Conservation (phyloP, 1,140 invertebrate genomes). For the Argopecten irradians region DNA sequence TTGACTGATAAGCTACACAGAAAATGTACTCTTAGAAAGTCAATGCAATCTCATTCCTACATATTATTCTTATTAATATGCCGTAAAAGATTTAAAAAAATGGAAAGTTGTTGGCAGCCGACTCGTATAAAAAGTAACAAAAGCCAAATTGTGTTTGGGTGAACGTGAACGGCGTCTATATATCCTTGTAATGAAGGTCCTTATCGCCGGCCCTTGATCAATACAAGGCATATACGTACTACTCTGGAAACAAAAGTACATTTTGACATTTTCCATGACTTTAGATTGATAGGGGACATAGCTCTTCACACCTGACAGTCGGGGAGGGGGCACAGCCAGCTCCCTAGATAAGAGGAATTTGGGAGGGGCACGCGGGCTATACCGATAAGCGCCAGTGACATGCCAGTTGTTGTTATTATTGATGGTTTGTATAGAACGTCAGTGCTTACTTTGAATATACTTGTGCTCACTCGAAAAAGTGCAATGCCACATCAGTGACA, state of each 20-base stretch:
- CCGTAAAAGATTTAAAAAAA: not conserved
- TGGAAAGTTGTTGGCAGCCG: not conserved
- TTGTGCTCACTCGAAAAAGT: not conserved
- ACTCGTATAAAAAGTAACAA: not conserved
- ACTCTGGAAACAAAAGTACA: not conserved
- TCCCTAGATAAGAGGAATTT: not conserved
- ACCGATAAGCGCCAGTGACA: not conserved
- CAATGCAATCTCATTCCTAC: not conserved
- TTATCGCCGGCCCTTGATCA: not conserved
- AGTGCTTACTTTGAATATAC: not conserved
- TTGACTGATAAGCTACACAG: too few species aligned
- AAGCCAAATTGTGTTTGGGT: not conserved
- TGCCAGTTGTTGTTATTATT: not conserved
- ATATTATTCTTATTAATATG: not conserved
- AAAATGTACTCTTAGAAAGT: not conserved
- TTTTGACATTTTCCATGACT: not conserved
- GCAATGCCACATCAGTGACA: not conserved
- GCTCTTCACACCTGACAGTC: not conserved
- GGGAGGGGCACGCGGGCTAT: too few species aligned
- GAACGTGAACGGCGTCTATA: not conserved
- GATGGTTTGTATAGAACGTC: not conserved
- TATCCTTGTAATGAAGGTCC: not conserved
- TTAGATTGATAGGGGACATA: not conserved
- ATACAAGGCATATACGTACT: not conserved
- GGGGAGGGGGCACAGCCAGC: not conserved